phyloP scores from a whole-genome alignment of 1,140 invertebrate genomes.

The Macrotrachela quadricornifera region DNA sequence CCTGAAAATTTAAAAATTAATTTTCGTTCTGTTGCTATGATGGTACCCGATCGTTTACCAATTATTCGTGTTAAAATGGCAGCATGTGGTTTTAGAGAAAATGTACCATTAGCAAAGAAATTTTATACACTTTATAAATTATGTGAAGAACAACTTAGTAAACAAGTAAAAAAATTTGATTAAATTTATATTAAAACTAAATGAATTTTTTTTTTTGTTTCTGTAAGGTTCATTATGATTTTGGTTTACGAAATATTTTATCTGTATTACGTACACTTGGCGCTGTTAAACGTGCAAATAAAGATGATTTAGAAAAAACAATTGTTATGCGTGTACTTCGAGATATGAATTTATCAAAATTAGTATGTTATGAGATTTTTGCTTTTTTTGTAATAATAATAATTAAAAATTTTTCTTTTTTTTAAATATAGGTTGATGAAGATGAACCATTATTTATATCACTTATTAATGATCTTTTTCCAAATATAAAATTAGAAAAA shows the following conservation, averaged over 20 bases:
- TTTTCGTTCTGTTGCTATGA: slow-evolving; percentile 90
- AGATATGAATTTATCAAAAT: slow-evolving; percentile 91
- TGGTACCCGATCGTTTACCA: slow-evolving; percentile 90
- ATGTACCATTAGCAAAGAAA: slow-evolving; percentile 75
- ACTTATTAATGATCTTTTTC: slow-evolving; percentile 77
- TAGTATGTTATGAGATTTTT: slow-evolving; percentile 46
- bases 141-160: slow-evolving; percentile 86
- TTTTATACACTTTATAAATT: slow-evolving; percentile 89
- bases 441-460: slow-evolving; percentile 89
- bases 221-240: slow-evolving; percentile 78
- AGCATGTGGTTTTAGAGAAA: slow-evolving; percentile 80
- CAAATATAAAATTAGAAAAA: slow-evolving; percentile 71
- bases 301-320: slow-evolving; percentile 71
- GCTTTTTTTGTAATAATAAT: not conserved
- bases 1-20: slow-evolving; percentile 94
- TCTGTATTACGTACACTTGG: slow-evolving; percentile 75
- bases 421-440: slow-evolving; percentile 45
- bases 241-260: slow-evolving; percentile 78
- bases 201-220: slow-evolving; percentile 36
- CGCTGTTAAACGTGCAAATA: slow-evolving; percentile 64
- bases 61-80: slow-evolving; percentile 88
- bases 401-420: not conserved
- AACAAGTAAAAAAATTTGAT: slow-evolving; percentile 44
- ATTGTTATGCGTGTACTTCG: slow-evolving; percentile 83
- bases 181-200: not conserved